phyloP scores from a whole-genome alignment of 2,888 invertebrate species.

The Sepiola atlantica region DNA sequence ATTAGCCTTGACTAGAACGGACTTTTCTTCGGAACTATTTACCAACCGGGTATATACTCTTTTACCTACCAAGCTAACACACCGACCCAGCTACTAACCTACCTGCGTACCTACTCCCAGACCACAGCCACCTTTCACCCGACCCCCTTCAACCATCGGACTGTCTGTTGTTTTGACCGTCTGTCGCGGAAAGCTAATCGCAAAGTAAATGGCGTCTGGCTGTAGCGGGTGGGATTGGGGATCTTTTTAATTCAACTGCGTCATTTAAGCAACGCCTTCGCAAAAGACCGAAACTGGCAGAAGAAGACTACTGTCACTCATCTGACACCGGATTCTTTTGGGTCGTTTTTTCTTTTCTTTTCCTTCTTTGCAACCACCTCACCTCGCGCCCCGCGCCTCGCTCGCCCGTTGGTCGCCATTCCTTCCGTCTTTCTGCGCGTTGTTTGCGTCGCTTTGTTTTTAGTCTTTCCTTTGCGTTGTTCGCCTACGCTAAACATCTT shows the following conservation, averaged over 20 bases:
- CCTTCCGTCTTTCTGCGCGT: neutral
- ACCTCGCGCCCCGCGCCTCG: neutral
- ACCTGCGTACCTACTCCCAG: neutral
- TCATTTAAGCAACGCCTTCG: neutral
- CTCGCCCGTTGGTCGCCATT: neutral
- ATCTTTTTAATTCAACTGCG: neutral
- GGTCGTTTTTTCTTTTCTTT: neutral
- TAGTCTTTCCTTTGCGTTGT: neutral
- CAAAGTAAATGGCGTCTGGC: neutral
- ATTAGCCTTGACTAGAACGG: neutral
- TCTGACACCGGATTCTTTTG: neutral
- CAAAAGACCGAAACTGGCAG: neutral
- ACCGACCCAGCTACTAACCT: neutral
- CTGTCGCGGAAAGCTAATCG: constrained; percentile 21
- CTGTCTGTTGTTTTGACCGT: neutral
- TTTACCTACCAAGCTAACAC: neutral
- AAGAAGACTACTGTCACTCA: neutral
- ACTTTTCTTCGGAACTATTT: neutral
- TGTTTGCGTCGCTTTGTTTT: neutral
- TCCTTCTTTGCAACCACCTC: neutral
- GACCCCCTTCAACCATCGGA: neutral
- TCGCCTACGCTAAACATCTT: neutral
- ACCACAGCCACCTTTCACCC: neutral
- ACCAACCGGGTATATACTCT: neutral
- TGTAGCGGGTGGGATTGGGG: neutral